Evolutionary conservation across 2,888 invertebrate genomes (phyloP).

Genomic region (Pristionchus arcanus): DNA sequence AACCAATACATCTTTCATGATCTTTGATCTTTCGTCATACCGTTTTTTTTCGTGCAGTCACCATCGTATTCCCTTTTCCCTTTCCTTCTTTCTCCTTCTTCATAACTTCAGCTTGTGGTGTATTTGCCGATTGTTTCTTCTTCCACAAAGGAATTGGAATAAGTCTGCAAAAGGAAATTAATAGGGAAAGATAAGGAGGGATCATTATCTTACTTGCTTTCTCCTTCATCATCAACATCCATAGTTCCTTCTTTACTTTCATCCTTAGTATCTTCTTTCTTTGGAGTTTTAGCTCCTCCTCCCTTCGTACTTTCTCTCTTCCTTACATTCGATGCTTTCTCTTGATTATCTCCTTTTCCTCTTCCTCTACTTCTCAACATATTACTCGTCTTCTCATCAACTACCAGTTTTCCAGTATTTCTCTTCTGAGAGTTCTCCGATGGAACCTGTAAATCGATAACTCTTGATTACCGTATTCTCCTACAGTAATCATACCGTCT

Average conservation of each 20-base stretch:
- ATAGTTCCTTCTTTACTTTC: conserved; percentile 8
- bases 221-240: conserved; percentile 29
- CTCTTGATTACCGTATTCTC: neutral
- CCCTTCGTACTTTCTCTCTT: neutral
- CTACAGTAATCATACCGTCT: conserved; percentile 12
- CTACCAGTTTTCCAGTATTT: neutral
- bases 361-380: neutral
- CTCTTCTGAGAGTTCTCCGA: conserved; percentile 21
- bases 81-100: conserved; percentile 28
- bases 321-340: conserved; percentile 15
- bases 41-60: conserved; percentile 9
- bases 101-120: conserved; percentile 32
- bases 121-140: neutral
- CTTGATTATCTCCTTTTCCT: conserved; percentile 12
- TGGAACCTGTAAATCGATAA: neutral
- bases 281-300: neutral
- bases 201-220: neutral
- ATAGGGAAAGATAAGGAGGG: neutral
- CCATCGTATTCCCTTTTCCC: neutral
- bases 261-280: neutral
- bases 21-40: neutral
- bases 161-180: neutral
- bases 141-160: neutral
- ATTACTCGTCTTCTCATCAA: conserved; percentile 26
- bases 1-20: neutral